Conservation (phyloP, 2,113 vertebrate genomes). For the Antechinus stuartii region DNA sequence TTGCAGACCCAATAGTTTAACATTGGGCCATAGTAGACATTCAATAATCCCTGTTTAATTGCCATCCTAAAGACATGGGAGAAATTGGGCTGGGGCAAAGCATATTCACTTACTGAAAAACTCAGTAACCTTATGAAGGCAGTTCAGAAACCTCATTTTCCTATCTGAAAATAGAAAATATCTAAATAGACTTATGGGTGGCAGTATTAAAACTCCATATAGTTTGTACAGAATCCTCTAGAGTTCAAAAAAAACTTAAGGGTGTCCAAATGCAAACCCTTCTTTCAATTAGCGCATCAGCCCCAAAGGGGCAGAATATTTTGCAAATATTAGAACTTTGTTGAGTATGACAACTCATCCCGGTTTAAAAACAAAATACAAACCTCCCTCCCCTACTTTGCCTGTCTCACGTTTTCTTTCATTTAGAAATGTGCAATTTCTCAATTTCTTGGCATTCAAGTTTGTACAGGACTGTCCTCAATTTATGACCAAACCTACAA, state of each 20-base stretch:
- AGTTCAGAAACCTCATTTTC: not conserved
- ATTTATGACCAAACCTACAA: not conserved
- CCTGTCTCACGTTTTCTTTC: too few relatives aligned
- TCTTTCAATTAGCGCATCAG: too few relatives aligned
- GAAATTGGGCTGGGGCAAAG: not conserved
- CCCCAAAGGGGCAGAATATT: too few relatives aligned
- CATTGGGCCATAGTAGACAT: not conserved
- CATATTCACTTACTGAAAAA: not conserved
- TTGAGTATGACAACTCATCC: too few relatives aligned
- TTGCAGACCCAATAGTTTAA: not conserved
- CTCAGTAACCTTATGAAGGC: not conserved
- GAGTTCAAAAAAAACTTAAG: too few relatives aligned
- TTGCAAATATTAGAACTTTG: too few relatives aligned
- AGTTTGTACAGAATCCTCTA: too few relatives aligned
- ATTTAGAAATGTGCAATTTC: not conserved
- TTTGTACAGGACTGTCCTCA: not conserved
- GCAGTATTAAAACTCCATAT: not conserved
- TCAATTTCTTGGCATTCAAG: constrained; percentile 18
- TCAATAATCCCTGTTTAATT: not conserved
- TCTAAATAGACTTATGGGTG: not conserved
- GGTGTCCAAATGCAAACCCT: not conserved
- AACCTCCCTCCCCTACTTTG: too few relatives aligned
- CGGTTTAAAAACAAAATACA: too few relatives aligned
- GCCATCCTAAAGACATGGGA: not conserved
- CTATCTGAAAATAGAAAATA: not conserved